Base-by-base conservation (phyloP, 2,888 invertebrate genomes). In the Amblyteles armatorius region DNA sequence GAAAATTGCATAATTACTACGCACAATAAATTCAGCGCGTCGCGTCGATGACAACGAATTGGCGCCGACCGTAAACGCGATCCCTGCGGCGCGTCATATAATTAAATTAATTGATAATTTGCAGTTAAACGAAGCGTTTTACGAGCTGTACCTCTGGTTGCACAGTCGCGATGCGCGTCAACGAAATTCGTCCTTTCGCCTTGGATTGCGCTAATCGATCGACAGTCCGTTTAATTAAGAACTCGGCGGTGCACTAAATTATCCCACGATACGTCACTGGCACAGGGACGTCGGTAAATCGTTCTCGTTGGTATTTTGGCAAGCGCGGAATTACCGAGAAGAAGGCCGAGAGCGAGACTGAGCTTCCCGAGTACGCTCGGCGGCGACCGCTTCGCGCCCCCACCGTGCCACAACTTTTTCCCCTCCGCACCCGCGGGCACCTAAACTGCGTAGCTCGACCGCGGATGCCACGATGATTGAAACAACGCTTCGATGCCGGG, bases 281-380 rank as follows among this genome's bases (percentile, higher is more conserved):
- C 7, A 52, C 57, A 57, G 11, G 4, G 55, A 55, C 52, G 57
- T 74, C 13, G 16, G 22, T n/a, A 16, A 6, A 29, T 63, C 7
- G 76, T 76, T 65, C 63, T 60, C 52, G 36, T 69, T n/a, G 50
- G 52, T 48, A 77, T 71, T 82, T 86, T 44, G 44, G 57, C 16
- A 55, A 40, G 78, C 77, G 82, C 57, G 82, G 86, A 87, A 87
- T 87, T 85, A 86, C 69, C 78, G 81, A 81, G 85, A 85, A 87
- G 82, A 85, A 87, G 84, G 83, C 87, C 83, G 86, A 79, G 81
- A 88, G 65, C 77, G 83, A 79, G 76, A 90, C 90, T 90, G 87
- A 89, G 82, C 82, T 79, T 82, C 74, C 85, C 55, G 40, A 16
- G 44, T 50, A 68, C 22, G 60, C 11, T 57, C 19, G 16, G 57